phyloP scores from a whole-genome alignment of 2,888 invertebrate species.

The Sminthurides aquaticus region DNA sequence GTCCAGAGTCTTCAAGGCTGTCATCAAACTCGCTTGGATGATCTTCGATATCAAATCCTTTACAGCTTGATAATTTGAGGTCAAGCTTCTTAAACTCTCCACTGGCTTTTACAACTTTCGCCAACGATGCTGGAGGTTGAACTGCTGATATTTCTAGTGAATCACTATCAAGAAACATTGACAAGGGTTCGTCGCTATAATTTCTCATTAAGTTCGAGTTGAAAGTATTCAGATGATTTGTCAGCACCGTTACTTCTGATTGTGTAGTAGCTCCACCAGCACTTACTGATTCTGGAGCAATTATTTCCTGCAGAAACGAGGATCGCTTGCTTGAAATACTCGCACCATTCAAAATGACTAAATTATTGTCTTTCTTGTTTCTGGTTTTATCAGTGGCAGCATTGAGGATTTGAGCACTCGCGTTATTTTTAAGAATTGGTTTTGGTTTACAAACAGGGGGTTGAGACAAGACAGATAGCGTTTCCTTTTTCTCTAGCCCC shows the following conservation, averaged over 20 bases:
- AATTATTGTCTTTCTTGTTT: constrained; percentile 19
- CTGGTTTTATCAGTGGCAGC: constrained; percentile 17
- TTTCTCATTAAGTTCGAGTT: background rate
- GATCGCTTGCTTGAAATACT: constrained; percentile 37
- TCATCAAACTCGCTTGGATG: constrained; percentile 37
- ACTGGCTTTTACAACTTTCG: background rate
- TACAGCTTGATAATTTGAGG: constrained; percentile 8
- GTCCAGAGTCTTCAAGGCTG: constrained; percentile 42
- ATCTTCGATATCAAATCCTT: constrained; percentile 14
- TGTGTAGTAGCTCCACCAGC: too few relatives aligned
- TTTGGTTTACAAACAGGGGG: constrained; percentile 21
- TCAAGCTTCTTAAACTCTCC: constrained; percentile 2
- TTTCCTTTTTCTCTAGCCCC: background rate
- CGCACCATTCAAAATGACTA: constrained; percentile 37
- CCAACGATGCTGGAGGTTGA: constrained; percentile 1
- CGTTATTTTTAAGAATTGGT: constrained; percentile 34
- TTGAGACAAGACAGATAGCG: background rate
- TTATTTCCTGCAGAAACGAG: constrained; percentile 38
- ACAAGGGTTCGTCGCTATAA: constrained; percentile 12
- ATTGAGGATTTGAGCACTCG: constrained; percentile 20
- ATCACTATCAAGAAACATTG: constrained; percentile 15
- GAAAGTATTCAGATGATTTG: background rate
- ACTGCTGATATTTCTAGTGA: constrained; percentile 20
- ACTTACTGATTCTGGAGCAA: constrained; percentile 6
- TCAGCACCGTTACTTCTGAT: background rate